Evolutionary conservation across 2,797 vertebrate genomes (phyloP).

Genomic region (Lithobates pipiens): DNA sequence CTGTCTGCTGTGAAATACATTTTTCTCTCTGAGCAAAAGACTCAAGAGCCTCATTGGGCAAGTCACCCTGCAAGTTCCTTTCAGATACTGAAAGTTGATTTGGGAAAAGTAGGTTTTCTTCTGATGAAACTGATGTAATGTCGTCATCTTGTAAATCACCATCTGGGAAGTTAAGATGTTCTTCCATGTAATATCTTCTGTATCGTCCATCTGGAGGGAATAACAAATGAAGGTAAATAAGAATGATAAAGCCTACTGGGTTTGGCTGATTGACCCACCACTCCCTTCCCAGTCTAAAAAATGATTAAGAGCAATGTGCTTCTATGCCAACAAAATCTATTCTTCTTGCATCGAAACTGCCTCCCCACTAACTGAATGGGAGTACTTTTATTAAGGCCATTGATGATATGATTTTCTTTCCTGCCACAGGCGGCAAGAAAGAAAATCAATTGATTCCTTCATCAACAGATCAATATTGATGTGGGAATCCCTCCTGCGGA

Average conservation of each 20-base stretch:
- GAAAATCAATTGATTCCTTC: too few species aligned
- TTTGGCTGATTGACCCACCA: too few species aligned
- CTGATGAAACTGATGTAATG: neutral
- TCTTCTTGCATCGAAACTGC: too few species aligned
- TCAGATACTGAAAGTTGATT: neutral
- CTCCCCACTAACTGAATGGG: too few species aligned
- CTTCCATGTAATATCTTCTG: neutral
- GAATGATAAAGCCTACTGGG: neutral
- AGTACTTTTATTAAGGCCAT: too few species aligned
- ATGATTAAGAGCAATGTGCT: too few species aligned
- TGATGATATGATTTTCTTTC: too few species aligned
- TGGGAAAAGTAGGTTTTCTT: neutral
- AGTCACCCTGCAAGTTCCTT: neutral
- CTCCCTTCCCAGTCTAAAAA: too few species aligned
- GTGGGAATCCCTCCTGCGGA: too few species aligned
- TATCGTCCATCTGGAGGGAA: neutral
- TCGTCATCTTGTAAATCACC: neutral
- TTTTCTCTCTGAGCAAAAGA: neutral
- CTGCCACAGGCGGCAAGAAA: too few species aligned
- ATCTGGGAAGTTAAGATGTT: neutral
- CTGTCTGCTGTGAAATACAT: neutral
- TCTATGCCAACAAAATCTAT: too few species aligned
- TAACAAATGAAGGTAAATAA: neutral
- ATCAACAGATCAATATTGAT: too few species aligned
- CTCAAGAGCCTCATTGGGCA: neutral